These are phyloP conservation scores for Mionectes macconnelli DNA, from an alignment of 2,113 vertebrate genomes.

Conservation along the genomic window DNA sequence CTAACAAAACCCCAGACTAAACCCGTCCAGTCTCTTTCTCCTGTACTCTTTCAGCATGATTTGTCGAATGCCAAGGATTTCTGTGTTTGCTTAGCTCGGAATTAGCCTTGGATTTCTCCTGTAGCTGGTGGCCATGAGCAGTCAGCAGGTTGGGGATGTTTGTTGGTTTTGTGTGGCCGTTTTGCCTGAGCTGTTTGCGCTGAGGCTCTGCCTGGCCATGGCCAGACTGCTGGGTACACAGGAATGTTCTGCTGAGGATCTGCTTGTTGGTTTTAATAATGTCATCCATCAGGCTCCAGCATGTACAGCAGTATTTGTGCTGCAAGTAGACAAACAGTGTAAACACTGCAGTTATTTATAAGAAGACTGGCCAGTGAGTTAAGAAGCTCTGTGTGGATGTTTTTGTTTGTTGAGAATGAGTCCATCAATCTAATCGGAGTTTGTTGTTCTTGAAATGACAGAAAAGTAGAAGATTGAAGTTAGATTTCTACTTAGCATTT, in stretches of 20 bases:
- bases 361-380: neutral
- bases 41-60: neutral
- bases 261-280: neutral
- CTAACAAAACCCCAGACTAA: neutral
- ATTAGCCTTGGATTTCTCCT: neutral
- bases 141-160: neutral
- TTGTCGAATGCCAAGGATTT: neutral
- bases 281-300: neutral
- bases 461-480: neutral
- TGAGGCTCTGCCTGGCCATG: neutral
- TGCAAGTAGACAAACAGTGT: neutral
- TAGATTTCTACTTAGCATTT: neutral
- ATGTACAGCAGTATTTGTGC: neutral
- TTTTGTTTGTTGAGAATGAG: neutral
- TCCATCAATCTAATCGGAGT: neutral
- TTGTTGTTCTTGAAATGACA: neutral
- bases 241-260: neutral
- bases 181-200: neutral
- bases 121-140: neutral
- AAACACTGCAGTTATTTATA: neutral
- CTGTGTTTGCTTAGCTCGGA: constrained; percentile 12
- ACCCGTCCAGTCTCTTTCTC: neutral
- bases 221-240: constrained; percentile 10
- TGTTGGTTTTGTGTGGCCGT: neutral
- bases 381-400: neutral